Percentiles rank a stretch among this genome's conserved stretches.
These are phyloP conservation scores for Parelbella ahira DNA, from an alignment of 2,888 invertebrate genomes.

Conservation along the genomic window DNA sequence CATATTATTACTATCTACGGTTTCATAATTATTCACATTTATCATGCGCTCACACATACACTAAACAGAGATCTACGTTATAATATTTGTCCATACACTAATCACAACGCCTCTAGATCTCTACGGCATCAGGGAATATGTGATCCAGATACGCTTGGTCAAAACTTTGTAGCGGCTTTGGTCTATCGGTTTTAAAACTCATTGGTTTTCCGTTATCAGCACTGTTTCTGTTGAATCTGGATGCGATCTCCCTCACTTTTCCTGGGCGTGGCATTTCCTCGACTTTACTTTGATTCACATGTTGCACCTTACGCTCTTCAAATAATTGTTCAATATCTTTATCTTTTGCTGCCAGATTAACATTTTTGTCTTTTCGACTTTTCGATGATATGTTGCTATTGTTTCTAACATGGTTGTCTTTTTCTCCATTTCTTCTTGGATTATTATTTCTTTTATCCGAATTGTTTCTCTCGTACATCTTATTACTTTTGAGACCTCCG, in stretches of 20 bases:
- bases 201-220: slow-evolving; percentile 37
- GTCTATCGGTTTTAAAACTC: slow-evolving; percentile 65
- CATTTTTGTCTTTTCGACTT: slow-evolving; percentile 38
- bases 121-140: slow-evolving; percentile 79
- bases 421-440: slow-evolving; percentile 34
- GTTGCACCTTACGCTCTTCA: slow-evolving; percentile 33
- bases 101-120: slow-evolving; percentile 48
- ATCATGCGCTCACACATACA: slow-evolving; percentile 31
- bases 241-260: slow-evolving; percentile 71
- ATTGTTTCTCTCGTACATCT: slow-evolving; percentile 59
- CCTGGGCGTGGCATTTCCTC: slow-evolving; percentile 56
- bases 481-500: slow-evolving; percentile 19
- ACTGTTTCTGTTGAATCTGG: slow-evolving; percentile 61
- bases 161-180: slow-evolving; percentile 79
- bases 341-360: slow-evolving; percentile 30
- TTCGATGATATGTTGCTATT: slow-evolving; percentile 46
- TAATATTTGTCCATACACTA: slow-evolving; percentile 31
- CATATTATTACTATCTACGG: slow-evolving; percentile 15
- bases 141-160: slow-evolving; percentile 83
- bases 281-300: slow-evolving; percentile 23
- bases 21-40: slow-evolving; percentile 18
- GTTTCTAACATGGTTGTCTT: slow-evolving; percentile 33
- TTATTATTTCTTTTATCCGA: slow-evolving; percentile 44
- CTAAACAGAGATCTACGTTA: slow-evolving; percentile 38
- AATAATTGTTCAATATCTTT: slow-evolving; percentile 43